Evolutionary conservation across 2,797 vertebrate genomes (phyloP).

Genomic region (Hipposideros larvatus): DNA sequence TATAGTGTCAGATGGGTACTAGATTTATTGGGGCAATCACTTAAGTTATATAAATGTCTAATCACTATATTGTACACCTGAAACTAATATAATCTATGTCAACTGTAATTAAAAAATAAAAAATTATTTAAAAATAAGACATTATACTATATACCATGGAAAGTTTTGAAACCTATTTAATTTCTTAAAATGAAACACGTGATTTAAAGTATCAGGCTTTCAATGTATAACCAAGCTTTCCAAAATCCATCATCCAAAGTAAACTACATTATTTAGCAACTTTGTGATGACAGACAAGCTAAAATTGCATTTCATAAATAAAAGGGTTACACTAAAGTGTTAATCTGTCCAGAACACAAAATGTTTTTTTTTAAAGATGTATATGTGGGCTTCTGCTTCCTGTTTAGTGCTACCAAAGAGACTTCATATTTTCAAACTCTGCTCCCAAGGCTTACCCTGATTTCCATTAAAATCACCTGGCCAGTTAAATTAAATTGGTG

Average conservation of each 20-base stretch:
- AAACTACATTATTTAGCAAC: constrained; percentile 11
- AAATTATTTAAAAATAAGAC: neutral
- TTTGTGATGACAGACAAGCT: constrained; percentile 51
- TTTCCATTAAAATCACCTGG: neutral
- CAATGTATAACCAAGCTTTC: constrained; percentile 57
- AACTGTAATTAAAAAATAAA: too few species aligned
- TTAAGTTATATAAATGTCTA: too few species aligned
- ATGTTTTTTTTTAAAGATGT: neutral
- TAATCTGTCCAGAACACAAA: neutral
- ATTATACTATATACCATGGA: neutral
- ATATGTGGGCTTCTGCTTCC: neutral
- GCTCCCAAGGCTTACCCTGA: neutral
- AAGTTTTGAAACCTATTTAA: constrained; percentile 23
- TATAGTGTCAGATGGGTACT: too few species aligned
- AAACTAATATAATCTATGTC: too few species aligned
- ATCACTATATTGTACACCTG: too few species aligned
- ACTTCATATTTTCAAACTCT: neutral
- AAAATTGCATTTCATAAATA: constrained; percentile 47
- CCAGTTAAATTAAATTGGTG: neutral
- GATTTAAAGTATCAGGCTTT: constrained; percentile 67
- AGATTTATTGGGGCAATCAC: too few species aligned
- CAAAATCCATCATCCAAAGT: constrained; percentile 71
- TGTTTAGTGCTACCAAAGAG: neutral
- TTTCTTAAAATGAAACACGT: constrained; percentile 49
- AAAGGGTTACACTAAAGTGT: constrained; percentile 34